phyloP scores from a whole-genome alignment of 37 sponge, comb jelly and placozoan genomes.

The Halichondria panicea region DNA sequence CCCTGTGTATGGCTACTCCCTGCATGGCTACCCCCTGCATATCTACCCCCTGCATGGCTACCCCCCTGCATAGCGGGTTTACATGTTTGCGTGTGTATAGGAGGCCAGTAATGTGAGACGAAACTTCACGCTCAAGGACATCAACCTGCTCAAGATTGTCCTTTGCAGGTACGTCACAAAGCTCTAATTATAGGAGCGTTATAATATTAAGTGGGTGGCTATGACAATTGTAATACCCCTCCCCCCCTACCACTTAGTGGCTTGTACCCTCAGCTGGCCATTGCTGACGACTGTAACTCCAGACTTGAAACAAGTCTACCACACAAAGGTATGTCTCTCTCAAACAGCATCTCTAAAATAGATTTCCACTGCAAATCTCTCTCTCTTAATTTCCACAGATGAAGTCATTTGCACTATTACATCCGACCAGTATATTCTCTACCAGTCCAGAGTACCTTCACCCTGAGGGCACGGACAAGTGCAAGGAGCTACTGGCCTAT shows the following conservation, averaged over 20 bases:
- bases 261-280: constrained; percentile 90
- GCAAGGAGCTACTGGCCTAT: constrained; percentile 60
- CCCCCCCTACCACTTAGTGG: constrained; percentile 85
- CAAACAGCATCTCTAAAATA: no score
- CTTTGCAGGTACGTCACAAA: constrained; percentile 51
- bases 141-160: constrained; percentile 73
- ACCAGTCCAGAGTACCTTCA: constrained; percentile 70
- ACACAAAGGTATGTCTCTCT: constrained; percentile 85
- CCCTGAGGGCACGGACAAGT: constrained; percentile 32
- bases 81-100: constrained; percentile 11
- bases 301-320: constrained; percentile 86
- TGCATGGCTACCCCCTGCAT: no score
- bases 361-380: no score
- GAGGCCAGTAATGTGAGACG: constrained; percentile 50
- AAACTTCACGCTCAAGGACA: constrained; percentile 58
- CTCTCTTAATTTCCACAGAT: constrained; percentile 39
- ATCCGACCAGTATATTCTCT: constrained; percentile 86
- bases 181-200: neutral
- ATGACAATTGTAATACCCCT: neutral
- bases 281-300: constrained; percentile 85
- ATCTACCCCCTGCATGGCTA: no score
- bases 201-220: neutral
- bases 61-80: neutral
- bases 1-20: no score
- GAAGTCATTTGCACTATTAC: constrained; percentile 73